These are phyloP conservation scores for Deilephila elpenor DNA, from an alignment of 2,888 invertebrate genomes.

Conservation along the genomic window DNA sequence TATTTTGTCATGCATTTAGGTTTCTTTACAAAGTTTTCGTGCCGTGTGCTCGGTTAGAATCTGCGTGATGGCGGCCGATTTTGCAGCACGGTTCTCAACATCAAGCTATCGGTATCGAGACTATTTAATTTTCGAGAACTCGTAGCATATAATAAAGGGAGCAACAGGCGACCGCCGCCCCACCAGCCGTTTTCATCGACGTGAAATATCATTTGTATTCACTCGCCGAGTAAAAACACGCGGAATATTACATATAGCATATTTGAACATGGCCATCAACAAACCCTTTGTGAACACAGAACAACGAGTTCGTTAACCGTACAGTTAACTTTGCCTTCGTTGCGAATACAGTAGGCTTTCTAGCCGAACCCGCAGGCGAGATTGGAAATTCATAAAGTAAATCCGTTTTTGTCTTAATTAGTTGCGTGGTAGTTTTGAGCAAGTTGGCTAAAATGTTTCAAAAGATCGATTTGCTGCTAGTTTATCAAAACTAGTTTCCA, in stretches of 20 bases:
- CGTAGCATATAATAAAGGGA: constrained; percentile 44
- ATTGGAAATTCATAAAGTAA: constrained; percentile 45
- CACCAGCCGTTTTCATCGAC: constrained; percentile 26
- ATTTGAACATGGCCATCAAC: constrained; percentile 31
- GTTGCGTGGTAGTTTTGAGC: constrained; percentile 40
- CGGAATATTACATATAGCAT: constrained; percentile 28
- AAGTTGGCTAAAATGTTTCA: constrained; percentile 38
- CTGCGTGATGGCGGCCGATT: too few species aligned
- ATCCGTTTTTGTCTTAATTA: constrained; percentile 46
- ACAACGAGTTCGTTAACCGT: constrained; percentile 25
- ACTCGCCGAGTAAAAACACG: constrained; percentile 30
- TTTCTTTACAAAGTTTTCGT: too few species aligned
- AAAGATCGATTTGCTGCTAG: constrained; percentile 39
- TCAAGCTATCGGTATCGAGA: too few species aligned
- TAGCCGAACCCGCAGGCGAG: constrained; percentile 38
- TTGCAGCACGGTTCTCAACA: too few species aligned
- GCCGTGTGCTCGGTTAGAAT: too few species aligned
- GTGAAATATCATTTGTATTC: constrained; percentile 36
- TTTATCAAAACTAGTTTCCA: constrained; percentile 36
- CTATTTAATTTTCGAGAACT: constrained; percentile 23
- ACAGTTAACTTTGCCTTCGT: constrained; percentile 34
- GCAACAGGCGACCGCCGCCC: constrained; percentile 37
- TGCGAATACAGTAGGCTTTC: constrained; percentile 33
- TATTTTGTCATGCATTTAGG: too few species aligned
- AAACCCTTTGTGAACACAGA: constrained; percentile 31